Conservation (phyloP, 2,113 vertebrate species). For the Seriola rivoliana region DNA sequence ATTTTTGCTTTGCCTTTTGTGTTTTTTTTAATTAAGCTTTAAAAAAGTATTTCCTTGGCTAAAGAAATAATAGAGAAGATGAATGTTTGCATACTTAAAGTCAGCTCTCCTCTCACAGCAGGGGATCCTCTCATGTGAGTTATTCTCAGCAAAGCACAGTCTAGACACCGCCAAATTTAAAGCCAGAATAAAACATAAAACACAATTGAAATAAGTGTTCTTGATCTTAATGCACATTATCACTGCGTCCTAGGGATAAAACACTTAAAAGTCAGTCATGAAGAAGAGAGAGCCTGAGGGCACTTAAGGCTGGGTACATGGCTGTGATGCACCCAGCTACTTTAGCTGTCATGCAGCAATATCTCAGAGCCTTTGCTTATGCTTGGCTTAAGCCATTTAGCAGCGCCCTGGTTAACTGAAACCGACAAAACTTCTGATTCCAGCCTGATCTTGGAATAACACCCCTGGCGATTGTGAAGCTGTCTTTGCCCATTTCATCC, state of each 20-base stretch:
- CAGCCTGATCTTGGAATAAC: constrained; percentile 80
- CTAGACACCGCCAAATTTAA: constrained; percentile 73
- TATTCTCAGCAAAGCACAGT: constrained; percentile 64
- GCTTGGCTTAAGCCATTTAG: constrained; percentile 77
- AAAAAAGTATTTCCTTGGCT: background rate
- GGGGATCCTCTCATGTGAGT: constrained; percentile 43
- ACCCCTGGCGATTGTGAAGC: constrained; percentile 76
- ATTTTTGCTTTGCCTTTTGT: background rate
- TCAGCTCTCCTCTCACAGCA: constrained; percentile 4
- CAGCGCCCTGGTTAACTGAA: constrained; percentile 78
- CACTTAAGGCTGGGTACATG: constrained; percentile 83
- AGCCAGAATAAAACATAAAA: constrained; percentile 89
- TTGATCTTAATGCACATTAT: constrained; percentile 89
- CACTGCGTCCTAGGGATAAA: constrained; percentile 89
- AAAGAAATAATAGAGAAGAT: background rate
- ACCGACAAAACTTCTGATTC: constrained; percentile 84
- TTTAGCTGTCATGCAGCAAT: constrained; percentile 84
- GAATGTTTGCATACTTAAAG: constrained; percentile 22
- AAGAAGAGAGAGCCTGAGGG: constrained; percentile 82
- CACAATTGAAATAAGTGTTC: constrained; percentile 88
- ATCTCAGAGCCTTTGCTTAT: constrained; percentile 75
- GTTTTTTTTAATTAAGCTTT: too few species aligned
- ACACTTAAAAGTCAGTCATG: constrained; percentile 90
- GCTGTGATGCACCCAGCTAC: constrained; percentile 83
- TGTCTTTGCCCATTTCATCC: constrained; percentile 72